Base-by-base conservation (phyloP, 2,797 vertebrate genomes). In the Trachops cirrhosus region DNA sequence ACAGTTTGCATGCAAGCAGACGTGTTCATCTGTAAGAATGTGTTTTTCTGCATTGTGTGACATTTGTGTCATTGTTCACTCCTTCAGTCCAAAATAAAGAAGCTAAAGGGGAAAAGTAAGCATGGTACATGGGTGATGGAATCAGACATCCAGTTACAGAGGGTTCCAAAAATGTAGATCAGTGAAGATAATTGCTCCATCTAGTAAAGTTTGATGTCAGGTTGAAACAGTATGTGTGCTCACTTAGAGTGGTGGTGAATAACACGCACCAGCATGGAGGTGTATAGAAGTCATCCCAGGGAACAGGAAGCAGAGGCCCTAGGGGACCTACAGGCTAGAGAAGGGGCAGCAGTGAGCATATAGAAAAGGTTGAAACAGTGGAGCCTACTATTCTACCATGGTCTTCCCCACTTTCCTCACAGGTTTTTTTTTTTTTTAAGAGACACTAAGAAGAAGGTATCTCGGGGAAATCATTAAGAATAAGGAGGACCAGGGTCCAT, bases 1-100 rank as follows among this genome's bases (percentile, higher is more conserved):
- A 86, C 78, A 80, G 86, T 44, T 87, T 64, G 80, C 91, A 78
- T 22, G 54, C 96, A 95, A 82, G 86, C 70, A 94, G 84, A 41
- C 0, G 5, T 73, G 79, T 87, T 95, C 15, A 18, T 64, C 54
- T 77, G 86, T 75, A 73, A 71, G 80, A 89, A 68, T 32, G 85
- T 85, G 48, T 84, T 86, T 95, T 83, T 82, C 68, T 82, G 67
- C 46, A 22, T 16, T 6, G 67, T 82, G 44, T 37, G 48, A 48
- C 52, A 15, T 29, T 9, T 19, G 15, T 82, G 48, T 57, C 92
- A 41, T 75, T 59, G 39, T 73, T 90, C n/a, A 46, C 9, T 34
- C 68, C 48, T 70, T 82, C 14, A 16, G 39, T 84, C 70, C 70
- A 39, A 93, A 92, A 70, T 62, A 83, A 88, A 86, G 88, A 84